A percentile compares a stretch with the other conserved stretches of the same genome.
phyloP scores from a whole-genome alignment of 2,888 invertebrate species.

The Calameuta pallipes region DNA sequence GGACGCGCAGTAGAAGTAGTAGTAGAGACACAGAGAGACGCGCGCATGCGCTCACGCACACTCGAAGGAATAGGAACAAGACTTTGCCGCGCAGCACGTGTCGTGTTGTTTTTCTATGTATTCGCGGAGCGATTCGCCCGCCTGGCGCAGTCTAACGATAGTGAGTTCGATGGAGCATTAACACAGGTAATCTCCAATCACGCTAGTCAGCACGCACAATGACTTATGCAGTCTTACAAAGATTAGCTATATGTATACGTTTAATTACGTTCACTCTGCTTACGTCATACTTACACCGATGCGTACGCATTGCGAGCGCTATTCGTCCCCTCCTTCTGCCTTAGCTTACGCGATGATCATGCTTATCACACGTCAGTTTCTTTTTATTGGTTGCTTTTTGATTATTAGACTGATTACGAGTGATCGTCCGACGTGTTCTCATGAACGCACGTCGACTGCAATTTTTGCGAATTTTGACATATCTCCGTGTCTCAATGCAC shows the following conservation, averaged over 20 bases:
- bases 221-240: constrained; percentile 6
- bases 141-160: background rate
- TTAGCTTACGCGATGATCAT: constrained; percentile 11
- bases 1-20: background rate
- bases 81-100: constrained; percentile 32
- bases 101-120: background rate
- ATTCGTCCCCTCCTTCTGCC: background rate
- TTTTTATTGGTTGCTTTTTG: constrained; percentile 31
- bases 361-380: constrained; percentile 29
- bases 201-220: background rate
- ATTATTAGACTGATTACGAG: constrained; percentile 19
- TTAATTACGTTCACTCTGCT: background rate
- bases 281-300: background rate
- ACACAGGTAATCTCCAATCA: constrained; percentile 23
- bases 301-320: background rate
- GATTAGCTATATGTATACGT: background rate
- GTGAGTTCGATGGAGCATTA: constrained; percentile 28
- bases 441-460: background rate
- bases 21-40: background rate
- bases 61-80: constrained; percentile 61
- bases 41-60: constrained; percentile 26
- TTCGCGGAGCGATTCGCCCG: background rate
- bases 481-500: background rate
- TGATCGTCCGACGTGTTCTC: background rate
- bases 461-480: background rate